Base-by-base conservation (phyloP, 2,797 vertebrate species). In the Pteronotus mesoamericanus region DNA sequence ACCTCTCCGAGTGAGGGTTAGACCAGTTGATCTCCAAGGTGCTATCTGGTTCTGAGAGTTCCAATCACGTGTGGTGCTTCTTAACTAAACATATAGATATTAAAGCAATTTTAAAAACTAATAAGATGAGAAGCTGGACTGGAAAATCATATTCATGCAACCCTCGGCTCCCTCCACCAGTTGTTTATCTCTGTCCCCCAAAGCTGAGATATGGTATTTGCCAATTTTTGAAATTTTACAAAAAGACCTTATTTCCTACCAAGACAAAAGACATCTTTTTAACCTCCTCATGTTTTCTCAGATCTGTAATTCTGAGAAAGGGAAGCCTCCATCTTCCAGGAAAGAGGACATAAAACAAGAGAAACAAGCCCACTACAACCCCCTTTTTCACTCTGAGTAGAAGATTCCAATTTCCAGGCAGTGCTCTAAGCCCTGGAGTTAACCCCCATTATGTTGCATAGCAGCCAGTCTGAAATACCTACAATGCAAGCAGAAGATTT, bases 201-300 rank as follows among this genome's bases (percentile, higher is more conserved):
- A 89, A 93, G 29, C 72, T 64, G 7, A 94, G 29, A 74, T 59
- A 44, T 9, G 19, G 64, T 61, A 71, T 91, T 95, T 86, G 82
- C 42, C 87, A 72, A 59, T 94, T 78, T 82, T 83, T 79, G 69
- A 95, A 95, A 97, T 96, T 94, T 95, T 61, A 77, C 24, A 64
- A 79, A 93, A 92, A 91, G 72, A 57, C 84, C 69, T 75, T 83
- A 91, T 95, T 92, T 95, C 77, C 83, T 86, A 88, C 80, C 83
- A 95, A 95, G 83, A 95, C 89, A 95, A 97, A 95, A 95, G 86
- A 21, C 29, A 88, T 72, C 53, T 90, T 94, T 91, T 94, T 82
- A 78, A 61, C 39, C 32, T 14, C 48, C 32, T 79, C 46, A 48
- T 69, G 24, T 83, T 64, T 84, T 94, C 44, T 66, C 19, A 39